Percentiles rank a stretch among this genome's conserved stretches.
phyloP scores from a whole-genome alignment of 2,888 invertebrate genomes.

The Euclidia mi region DNA sequence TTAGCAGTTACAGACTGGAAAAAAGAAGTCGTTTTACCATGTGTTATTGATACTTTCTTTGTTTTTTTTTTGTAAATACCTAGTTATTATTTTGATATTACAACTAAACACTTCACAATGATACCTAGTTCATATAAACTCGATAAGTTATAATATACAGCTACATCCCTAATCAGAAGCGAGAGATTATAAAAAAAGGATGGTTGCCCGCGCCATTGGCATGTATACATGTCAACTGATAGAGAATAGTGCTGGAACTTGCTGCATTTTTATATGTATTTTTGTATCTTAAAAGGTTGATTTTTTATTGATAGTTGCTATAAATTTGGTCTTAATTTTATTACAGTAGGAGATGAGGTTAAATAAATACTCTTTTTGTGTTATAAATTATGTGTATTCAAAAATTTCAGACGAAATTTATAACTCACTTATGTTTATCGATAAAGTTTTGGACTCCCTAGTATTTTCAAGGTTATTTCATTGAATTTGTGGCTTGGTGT shows the following conservation, averaged over 20 bases:
- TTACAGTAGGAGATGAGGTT: conserved; percentile 24
- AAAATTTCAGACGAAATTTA: conserved; percentile 22
- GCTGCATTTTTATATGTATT: conserved; percentile 23
- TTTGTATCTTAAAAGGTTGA: conserved; percentile 21
- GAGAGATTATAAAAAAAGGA: conserved; percentile 21
- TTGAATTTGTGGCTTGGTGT: conserved; percentile 27
- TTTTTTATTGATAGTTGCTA: conserved; percentile 20
- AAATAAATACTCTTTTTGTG: conserved; percentile 25
- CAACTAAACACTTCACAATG: conserved; percentile 20
- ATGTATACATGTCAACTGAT: conserved; percentile 20
- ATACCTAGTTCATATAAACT: conserved; percentile 20
- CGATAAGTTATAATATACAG: conserved; percentile 21
- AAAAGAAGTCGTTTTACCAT: conserved; percentile 15
- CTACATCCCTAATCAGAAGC: conserved; percentile 22
- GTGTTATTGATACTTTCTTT: conserved; percentile 18
- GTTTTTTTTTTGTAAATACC: conserved; percentile 18
- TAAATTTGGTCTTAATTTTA: conserved; percentile 21
- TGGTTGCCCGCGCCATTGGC: conserved; percentile 24
- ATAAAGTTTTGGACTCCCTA: conserved; percentile 28
- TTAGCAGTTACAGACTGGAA: conserved; percentile 15
- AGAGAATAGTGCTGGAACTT: conserved; percentile 21
- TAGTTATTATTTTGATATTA: conserved; percentile 14
- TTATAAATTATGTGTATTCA: conserved; percentile 19
- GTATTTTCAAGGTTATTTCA: conserved; percentile 23
- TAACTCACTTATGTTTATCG: conserved; percentile 22